Evolutionary conservation across 1,140 invertebrate genomes (phyloP), one percentile per base, ranked within the genome.

Genomic region (Drosophila sp.): DNA sequence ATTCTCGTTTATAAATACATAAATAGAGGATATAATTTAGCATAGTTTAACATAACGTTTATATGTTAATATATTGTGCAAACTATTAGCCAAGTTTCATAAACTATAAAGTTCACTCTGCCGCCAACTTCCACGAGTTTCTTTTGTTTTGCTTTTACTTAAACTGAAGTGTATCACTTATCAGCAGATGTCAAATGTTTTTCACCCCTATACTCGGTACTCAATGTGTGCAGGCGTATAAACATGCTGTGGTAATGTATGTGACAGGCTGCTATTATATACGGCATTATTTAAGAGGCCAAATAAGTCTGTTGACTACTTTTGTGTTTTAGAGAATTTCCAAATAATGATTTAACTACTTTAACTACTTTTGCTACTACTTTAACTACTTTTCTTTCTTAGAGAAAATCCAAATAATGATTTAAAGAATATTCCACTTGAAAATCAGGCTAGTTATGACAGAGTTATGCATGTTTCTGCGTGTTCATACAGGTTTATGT

Each of bases 31-130:
- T 45, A 54, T 45, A 67, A 48, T 50, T 16, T 34, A 69, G 41
- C 46, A 13, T 40, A 40, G 13, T n/a, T 46, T 41, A 41, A 8
- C 50, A 4, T 67, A 21, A 16, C 25, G 36, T 48, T 41, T 18
- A 34, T 50, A 34, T 48, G 36, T 32, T 11, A 41, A 57, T 65
- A 40, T 65, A 11, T 65, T 50, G 43, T 65, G 18, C 2, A 34
- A 61, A 11, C 27, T 34, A 32, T 45, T 9, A 11, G 46, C 29
- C 53, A 58, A 66, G 32, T 38, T 38, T 40, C n/a, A 58, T 59
- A 50, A 59, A 67, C 27, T 50, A 50, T 34, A 61, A 61, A 61
- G 53, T 71, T 40, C 34, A 48, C 34, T 48, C 14, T 27, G 32
- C 58, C 38, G 18, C 9, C 27, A 56, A 70, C 14, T 11, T 36